phyloP scores from a whole-genome alignment of 37 sponge, comb jelly and placozoan species.

The Spongilla lacustris region DNA sequence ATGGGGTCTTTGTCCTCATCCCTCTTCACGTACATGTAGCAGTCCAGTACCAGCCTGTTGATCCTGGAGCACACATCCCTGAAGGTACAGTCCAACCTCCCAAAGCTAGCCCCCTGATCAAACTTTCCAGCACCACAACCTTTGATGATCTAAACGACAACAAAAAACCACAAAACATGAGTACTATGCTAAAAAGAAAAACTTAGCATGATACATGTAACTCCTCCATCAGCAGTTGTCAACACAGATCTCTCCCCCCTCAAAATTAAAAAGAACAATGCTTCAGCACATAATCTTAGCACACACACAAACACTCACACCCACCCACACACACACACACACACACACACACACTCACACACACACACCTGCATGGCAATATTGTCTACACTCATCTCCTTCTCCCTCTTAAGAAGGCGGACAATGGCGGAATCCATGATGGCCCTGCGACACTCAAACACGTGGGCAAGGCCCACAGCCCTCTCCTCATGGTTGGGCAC shows the following conservation, averaged over 20 bases:
- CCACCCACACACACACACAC: not conserved
- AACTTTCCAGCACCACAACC: constrained; percentile 65
- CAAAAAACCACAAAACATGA: no score
- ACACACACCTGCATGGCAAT: constrained; percentile 48
- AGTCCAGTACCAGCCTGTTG: constrained; percentile 44
- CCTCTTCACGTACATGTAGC: constrained; percentile 56
- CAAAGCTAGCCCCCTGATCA: constrained; percentile 47
- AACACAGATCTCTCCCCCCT: no score
- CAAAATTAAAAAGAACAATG: no score
- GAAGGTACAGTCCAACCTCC: constrained; percentile 56
- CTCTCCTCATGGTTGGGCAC: constrained; percentile 1
- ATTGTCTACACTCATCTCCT: constrained; percentile 55
- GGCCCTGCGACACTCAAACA: constrained; percentile 63
- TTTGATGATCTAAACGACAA: constrained; percentile 59
- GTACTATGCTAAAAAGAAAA: no score
- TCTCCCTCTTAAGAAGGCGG: constrained; percentile 70
- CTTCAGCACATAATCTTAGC: no score
- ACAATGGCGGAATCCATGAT: constrained; percentile 75
- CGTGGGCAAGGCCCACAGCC: constrained; percentile 36
- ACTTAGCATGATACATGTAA: no score
- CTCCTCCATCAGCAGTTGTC: no score
- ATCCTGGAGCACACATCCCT: constrained; percentile 62
- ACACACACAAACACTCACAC: not conserved
- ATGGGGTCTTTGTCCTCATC: constrained; percentile 29
- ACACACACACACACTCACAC: constrained; percentile 25